These are phyloP conservation scores for Coregonus sp. DNA, from an alignment of 2,797 vertebrate genomes.

Conservation along the genomic window DNA sequence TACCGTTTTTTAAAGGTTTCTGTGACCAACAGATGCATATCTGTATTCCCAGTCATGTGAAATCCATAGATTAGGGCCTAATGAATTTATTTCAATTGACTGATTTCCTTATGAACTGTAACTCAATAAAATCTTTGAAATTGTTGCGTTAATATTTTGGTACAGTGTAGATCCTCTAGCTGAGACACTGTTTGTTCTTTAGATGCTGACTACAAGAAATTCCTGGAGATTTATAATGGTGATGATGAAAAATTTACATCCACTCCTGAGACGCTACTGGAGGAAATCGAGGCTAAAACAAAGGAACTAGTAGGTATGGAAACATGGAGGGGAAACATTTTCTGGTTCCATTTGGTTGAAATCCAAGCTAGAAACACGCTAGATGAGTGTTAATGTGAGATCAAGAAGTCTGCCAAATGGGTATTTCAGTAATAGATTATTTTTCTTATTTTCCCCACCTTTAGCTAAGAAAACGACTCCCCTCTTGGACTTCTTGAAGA, in stretches of 20 bases:
- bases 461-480: conserved; percentile 96
- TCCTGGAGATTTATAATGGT: conserved; percentile 91
- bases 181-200: conserved; percentile 8
- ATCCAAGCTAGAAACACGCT: background rate
- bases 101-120: too few species aligned
- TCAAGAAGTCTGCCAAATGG: background rate
- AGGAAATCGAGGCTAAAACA: conserved; percentile 96
- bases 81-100: too few species aligned
- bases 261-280: conserved; percentile 93
- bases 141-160: too few species aligned
- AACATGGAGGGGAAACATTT: background rate
- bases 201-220: conserved; percentile 97
- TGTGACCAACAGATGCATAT: too few species aligned
- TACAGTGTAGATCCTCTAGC: background rate
- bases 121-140: too few species aligned
- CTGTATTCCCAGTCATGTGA: too few species aligned
- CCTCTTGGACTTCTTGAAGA: conserved; percentile 96
- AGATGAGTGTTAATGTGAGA: background rate
- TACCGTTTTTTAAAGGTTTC: too few species aligned
- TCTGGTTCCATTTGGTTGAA: background rate
- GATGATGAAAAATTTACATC: conserved; percentile 95
- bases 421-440: background rate
- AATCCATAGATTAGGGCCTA: too few species aligned
- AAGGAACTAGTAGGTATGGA: conserved; percentile 92
- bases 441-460: conserved; percentile 18